Conservation (phyloP, 2,113 vertebrate genomes). For the Brienomyrus longianalis region DNA sequence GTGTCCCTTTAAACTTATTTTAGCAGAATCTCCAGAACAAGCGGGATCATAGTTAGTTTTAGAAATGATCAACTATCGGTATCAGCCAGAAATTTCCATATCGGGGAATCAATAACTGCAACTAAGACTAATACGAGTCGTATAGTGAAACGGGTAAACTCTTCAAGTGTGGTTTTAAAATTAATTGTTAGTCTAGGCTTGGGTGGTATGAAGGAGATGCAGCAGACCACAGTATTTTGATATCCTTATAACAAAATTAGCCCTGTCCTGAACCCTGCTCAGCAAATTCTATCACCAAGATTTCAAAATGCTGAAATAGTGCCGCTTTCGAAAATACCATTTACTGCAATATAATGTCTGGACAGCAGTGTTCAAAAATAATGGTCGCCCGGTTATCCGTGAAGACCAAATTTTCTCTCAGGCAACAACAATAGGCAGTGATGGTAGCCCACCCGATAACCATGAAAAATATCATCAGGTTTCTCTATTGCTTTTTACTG, state of each 20-base stretch:
- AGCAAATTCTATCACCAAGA: not conserved
- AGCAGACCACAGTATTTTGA: not conserved
- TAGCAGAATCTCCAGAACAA: not conserved
- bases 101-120: not conserved
- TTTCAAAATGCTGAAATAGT: not conserved
- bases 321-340: not conserved
- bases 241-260: not conserved
- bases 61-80: not conserved
- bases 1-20: not conserved
- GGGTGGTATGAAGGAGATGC: not conserved
- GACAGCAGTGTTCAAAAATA: not conserved
- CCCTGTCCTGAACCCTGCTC: not conserved
- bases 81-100: not conserved
- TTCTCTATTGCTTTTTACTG: not conserved
- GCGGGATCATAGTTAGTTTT: not conserved
- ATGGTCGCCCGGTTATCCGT: not conserved
- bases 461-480: not conserved
- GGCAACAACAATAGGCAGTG: not conserved
- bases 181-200: not conserved
- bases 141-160: not conserved
- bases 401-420: not conserved
- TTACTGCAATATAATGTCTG: not conserved
- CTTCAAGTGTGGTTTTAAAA: not conserved
- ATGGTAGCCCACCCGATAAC: not conserved
- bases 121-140: not conserved